Conservation (phyloP, 2,113 vertebrate genomes). For the Protobothrops mucrosquamatus region DNA sequence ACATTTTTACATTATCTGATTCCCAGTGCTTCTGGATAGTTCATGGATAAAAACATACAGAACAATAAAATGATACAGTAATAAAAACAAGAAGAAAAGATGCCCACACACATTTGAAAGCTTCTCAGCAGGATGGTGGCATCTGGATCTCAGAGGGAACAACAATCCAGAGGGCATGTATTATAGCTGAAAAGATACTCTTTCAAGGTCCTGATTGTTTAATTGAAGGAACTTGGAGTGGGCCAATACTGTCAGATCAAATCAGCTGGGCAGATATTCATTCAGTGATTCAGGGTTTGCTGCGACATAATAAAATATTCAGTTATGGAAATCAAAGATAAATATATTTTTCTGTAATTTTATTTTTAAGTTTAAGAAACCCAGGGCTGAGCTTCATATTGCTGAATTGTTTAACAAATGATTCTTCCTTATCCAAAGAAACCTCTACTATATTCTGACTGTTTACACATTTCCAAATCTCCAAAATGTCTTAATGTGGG, state of each 20-base stretch:
- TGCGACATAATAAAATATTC: background rate
- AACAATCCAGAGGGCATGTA: background rate
- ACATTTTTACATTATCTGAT: too few relatives aligned
- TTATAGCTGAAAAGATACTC: background rate
- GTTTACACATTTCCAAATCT: background rate
- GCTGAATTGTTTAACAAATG: background rate
- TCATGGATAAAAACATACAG: too few relatives aligned
- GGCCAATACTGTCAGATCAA: background rate
- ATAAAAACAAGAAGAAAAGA: too few relatives aligned
- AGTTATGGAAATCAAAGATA: background rate
- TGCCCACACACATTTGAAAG: too few relatives aligned
- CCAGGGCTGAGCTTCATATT: background rate
- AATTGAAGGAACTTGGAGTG: too few relatives aligned
- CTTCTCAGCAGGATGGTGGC: background rate
- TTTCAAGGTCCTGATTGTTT: background rate
- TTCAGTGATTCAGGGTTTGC: fast-evolving
- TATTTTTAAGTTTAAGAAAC: background rate
- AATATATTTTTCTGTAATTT: background rate
- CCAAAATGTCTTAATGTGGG: background rate
- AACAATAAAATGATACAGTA: too few relatives aligned
- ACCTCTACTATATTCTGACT: background rate
- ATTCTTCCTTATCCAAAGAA: background rate
- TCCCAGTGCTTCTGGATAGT: too few relatives aligned
- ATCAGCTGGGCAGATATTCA: background rate
- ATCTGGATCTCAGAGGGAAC: background rate